Conservation (phyloP, 2,888 invertebrate genomes). For the Agriopis marginaria region DNA sequence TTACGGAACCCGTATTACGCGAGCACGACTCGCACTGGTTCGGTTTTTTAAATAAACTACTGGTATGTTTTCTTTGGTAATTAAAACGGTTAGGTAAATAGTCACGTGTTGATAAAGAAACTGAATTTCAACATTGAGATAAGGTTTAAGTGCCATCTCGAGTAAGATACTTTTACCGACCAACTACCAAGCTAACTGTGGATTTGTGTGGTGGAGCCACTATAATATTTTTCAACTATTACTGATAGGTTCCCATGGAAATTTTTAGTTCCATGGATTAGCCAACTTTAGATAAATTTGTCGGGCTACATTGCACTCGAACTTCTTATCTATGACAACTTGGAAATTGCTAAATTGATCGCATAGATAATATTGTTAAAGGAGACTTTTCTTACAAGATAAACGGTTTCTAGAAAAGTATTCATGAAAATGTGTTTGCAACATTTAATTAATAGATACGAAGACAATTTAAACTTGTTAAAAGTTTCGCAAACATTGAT, state of each 20-base stretch:
- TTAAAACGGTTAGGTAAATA: constrained; percentile 32
- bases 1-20: too few species aligned
- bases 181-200: background rate
- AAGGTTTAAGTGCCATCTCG: constrained; percentile 40
- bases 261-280: background rate
- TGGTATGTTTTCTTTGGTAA: constrained; percentile 21
- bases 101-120: constrained; percentile 56
- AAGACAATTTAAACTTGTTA: background rate
- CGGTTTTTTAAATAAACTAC: constrained; percentile 3
- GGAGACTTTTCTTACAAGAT: constrained; percentile 12
- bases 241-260: background rate
- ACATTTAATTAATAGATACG: background rate
- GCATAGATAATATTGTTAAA: constrained; percentile 31
- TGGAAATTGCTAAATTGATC: constrained; percentile 32
- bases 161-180: background rate
- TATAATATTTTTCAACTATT: background rate
- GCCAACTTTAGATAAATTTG: background rate
- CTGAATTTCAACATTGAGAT: constrained; percentile 48
- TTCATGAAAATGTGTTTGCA: background rate
- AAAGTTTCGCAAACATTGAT: background rate
- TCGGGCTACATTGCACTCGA: constrained; percentile 6
- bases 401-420: background rate
- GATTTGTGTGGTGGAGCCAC: background rate
- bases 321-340: constrained; percentile 29
- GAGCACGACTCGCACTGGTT: background rate